A percentile compares a stretch with the other conserved stretches of the same genome.
Conservation (phyloP, 1,140 invertebrate genomes). For the Halictus rubicundus region DNA sequence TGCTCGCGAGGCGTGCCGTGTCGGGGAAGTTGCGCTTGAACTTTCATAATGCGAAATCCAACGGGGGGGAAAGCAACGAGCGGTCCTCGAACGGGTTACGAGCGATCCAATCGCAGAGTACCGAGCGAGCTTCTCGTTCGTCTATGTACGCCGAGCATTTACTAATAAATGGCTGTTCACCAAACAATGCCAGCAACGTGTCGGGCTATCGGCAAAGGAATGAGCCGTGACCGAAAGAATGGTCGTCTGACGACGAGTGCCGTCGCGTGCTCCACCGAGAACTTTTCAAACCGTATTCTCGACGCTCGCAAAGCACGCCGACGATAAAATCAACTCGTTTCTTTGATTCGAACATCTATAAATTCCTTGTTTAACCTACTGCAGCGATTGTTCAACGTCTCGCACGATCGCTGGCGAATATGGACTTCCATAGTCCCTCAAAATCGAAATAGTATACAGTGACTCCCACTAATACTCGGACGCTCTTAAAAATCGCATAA, state of each 20-base stretch:
- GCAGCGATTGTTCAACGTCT: too few relatives aligned
- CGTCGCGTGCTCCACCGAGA: background rate
- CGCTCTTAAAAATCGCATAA: too few relatives aligned
- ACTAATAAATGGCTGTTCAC: conserved; percentile 43
- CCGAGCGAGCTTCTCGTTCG: background rate
- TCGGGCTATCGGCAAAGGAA: conserved; percentile 40
- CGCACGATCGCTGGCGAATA: too few relatives aligned
- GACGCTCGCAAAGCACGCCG: background rate
- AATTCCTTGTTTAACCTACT: too few relatives aligned
- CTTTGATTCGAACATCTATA: too few relatives aligned
- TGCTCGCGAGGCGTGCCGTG: conserved; percentile 42
- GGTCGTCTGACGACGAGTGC: background rate
- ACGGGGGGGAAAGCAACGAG: too few relatives aligned
- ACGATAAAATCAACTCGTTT: too few relatives aligned
- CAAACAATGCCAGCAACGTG: conserved; percentile 28
- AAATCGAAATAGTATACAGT: too few relatives aligned
- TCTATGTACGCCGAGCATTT: conserved; percentile 24
- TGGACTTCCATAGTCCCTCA: too few relatives aligned
- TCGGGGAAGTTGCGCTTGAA: conserved; percentile 21
- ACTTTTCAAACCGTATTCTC: background rate
- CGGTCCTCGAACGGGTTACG: too few relatives aligned
- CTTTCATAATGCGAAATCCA: conserved; percentile 32
- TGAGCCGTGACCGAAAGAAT: conserved; percentile 50
- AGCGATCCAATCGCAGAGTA: too few relatives aligned
- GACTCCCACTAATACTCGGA: too few relatives aligned